These are phyloP conservation scores for Chelidonichthys spinosus DNA, from an alignment of 2,797 vertebrate genomes.

Conservation along the genomic window DNA sequence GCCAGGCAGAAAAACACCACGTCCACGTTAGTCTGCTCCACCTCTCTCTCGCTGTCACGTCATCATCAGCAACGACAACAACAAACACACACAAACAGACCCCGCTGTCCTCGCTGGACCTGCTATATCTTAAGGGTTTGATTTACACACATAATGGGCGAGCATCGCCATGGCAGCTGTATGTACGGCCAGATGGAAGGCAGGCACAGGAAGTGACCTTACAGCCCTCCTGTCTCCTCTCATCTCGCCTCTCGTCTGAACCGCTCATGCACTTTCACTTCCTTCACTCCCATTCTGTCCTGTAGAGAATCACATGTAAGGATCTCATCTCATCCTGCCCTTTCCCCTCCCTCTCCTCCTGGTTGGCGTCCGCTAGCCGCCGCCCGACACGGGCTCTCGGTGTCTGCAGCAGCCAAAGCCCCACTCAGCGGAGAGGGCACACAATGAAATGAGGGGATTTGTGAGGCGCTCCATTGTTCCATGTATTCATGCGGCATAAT, in stretches of 20 bases:
- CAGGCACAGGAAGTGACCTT: conserved; percentile 67
- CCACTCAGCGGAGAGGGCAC: conserved; percentile 32
- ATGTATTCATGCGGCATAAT: conserved; percentile 62
- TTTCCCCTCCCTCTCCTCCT: conserved; percentile 5
- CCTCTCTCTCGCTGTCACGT: conserved; percentile 65
- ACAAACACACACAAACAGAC: conserved; percentile 34
- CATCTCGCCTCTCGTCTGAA: conserved; percentile 34
- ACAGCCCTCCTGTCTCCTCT: conserved; percentile 54
- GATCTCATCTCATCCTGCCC: conserved; percentile 5
- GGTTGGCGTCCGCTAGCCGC: conserved; percentile 32
- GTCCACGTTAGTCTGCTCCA: conserved; percentile 64
- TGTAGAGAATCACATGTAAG: neutral
- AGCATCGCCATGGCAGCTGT: conserved; percentile 48
- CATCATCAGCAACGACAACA: conserved; percentile 71
- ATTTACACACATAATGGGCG: conserved; percentile 52
- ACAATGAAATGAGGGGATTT: conserved; percentile 72
- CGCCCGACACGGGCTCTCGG: conserved; percentile 37
- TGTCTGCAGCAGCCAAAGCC: conserved; percentile 57
- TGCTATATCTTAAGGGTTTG: conserved; percentile 2
- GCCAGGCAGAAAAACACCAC: conserved; percentile 82
- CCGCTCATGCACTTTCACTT: conserved; percentile 26
- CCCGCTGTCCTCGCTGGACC: neutral
- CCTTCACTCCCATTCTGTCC: neutral
- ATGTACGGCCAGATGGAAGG: conserved; percentile 65
- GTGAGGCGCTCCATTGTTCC: conserved; percentile 68